Evolutionary conservation across 1,140 invertebrate species (phyloP), one percentile per base, ranked within the genome.

Genomic region (Drosophila yakuba): DNA sequence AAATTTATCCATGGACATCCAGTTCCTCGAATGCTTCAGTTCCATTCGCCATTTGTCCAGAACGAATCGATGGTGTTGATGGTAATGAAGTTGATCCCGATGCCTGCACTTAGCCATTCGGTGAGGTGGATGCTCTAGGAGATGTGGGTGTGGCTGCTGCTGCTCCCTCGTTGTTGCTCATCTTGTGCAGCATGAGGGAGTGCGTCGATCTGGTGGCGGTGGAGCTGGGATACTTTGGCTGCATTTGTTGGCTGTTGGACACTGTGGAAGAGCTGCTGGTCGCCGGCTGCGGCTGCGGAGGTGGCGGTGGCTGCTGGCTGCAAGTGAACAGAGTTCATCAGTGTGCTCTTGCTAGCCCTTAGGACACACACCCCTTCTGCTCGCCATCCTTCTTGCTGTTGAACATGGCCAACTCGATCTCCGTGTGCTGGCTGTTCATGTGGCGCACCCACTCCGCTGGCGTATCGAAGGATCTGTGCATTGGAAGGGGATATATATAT

Each of bases 381-480:
- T 91, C 89, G 48, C 69, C 83, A 57, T 92, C 89, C 74, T 90
- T 91, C 73, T 92, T 91, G 93, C 95, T 96, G 92, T 97, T 97
- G 93, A 95, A 96, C 80, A 96, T 92, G 78, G 96, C 96, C 92
- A 97, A 92, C 93, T 97, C 96, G 92, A 96, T 95, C 86, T 97
- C 96, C 0, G 96, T 97, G 91, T 97, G 96, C 57, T 95, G 95
- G 68, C 94, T 96, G 90, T 97, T 96, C 91, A 97, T 96, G 74
- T 97, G 96, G 39, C 96, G 94, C 12, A 97, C 96, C 96, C 96
- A 97, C 93, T 96, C 96, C 55, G 94, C 96, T 0, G 96, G 96
- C 57, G 96, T 96, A 25, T 95, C 94, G 93, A 96, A 97, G 84
- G 85, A 86, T 44, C 91, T 92, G 35, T 25, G 59, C 45, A 14